Percentiles rank a stretch among this genome's conserved stretches.
Evolutionary conservation across 2,888 invertebrate genomes (phyloP).

Genomic region (Apoda limacodes): DNA sequence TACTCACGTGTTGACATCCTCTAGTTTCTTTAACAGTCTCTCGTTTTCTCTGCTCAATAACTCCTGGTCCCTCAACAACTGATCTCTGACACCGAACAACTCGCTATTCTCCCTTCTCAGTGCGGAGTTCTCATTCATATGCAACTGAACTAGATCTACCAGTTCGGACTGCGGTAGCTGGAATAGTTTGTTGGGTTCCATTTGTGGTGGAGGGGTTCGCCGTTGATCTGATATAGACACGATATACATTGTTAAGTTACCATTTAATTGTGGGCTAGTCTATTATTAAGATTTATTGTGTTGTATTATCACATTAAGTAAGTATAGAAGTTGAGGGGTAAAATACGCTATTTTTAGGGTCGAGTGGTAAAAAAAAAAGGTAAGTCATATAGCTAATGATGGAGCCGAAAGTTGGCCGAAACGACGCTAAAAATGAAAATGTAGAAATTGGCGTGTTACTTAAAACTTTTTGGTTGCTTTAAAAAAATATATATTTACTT

Average conservation of each 20-base stretch:
- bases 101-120: conserved; percentile 88
- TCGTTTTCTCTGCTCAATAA: conserved; percentile 92
- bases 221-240: conserved; percentile 38
- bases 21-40: conserved; percentile 85
- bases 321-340: too few species aligned
- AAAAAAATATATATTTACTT: too few species aligned
- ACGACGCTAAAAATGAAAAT: too few species aligned
- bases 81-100: conserved; percentile 81
- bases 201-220: conserved; percentile 66
- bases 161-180: conserved; percentile 83
- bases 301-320: too few species aligned
- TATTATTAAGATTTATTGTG: too few species aligned
- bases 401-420: too few species aligned
- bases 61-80: conserved; percentile 89
- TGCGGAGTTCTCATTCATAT: conserved; percentile 85
- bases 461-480: not conserved
- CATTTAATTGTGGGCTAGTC: too few species aligned
- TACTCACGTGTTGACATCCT: conserved; percentile 88
- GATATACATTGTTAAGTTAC: too few species aligned
- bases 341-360: too few species aligned
- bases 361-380: too few species aligned
- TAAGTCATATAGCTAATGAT: too few species aligned
- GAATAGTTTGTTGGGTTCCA: conserved; percentile 79
- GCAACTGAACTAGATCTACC: conserved; percentile 85
- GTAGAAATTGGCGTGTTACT: too few species aligned